Conservation (phyloP, 1,140 invertebrate genomes). For the Oryzaephilus surinamensis region DNA sequence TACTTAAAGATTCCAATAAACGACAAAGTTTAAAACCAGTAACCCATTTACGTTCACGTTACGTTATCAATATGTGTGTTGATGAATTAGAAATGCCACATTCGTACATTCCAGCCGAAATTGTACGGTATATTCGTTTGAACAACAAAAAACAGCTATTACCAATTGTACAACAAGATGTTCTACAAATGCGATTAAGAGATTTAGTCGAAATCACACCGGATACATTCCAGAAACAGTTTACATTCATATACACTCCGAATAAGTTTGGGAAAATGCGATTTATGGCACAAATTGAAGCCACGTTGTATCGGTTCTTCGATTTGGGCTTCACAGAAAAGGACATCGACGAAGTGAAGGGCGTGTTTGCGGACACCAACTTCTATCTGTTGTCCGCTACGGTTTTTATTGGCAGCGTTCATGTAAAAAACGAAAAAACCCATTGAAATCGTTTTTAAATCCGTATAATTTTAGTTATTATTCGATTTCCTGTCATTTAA, state of each 20-base stretch:
- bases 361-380: conserved; percentile 93
- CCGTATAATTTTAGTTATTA: conserved; percentile 58
- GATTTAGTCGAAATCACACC: conserved; percentile 56
- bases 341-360: conserved; percentile 94
- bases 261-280: conserved; percentile 59
- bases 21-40: conserved; percentile 21
- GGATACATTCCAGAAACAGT: conserved; percentile 44
- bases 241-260: conserved; percentile 52
- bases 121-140: conserved; percentile 45
- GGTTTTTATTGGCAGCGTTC: conserved; percentile 82
- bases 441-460: conserved; percentile 3
- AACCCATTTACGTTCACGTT: conserved; percentile 29
- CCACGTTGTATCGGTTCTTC: conserved; percentile 62
- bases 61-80: conserved; percentile 29
- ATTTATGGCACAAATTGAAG: conserved; percentile 68
- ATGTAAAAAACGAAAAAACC: conserved; percentile 60
- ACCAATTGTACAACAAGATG: conserved; percentile 74
- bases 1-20: conserved; percentile 24
- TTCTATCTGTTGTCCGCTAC: conserved; percentile 85
- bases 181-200: conserved; percentile 62
- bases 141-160: conserved; percentile 59
- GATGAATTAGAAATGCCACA: conserved; percentile 28
- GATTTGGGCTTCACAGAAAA: conserved; percentile 80
- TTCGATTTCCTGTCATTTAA: conserved; percentile 97
- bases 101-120: conserved; percentile 44